Evolutionary conservation across 2,113 vertebrate species (phyloP), one percentile per base, ranked within the genome.

Genomic region (Zosterops borbonicus): DNA sequence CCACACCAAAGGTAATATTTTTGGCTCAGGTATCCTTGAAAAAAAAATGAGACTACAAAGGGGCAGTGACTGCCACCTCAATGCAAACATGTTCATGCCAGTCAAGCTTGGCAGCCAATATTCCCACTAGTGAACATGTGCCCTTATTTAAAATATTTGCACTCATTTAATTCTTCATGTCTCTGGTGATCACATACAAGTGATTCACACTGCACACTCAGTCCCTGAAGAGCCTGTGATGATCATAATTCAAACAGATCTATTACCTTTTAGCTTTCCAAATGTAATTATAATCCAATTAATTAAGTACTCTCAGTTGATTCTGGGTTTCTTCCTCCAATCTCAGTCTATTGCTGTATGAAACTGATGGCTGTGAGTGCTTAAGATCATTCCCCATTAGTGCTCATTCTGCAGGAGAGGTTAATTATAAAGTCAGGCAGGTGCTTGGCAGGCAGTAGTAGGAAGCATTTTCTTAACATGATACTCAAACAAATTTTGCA

Each of bases 231-330:
- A 93, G 90, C 60, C 41, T 16, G 58, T 17, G 83, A 92, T 95
- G 92, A 87, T 86, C 80, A 81, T 96, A 96, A 97, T 97, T 97
- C 94, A 96, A 95, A 79, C 59, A 90, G 91, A 96, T 92, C 95
- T 87, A 96, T 97, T 96, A 94, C 87, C 95, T 95, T 95, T 96
- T 94, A 94, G 83, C 83, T 96, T 89, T 89, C 84, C 77, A 94
- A 92, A 97, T 96, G 96, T 96, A 97, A 97, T 97, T 97, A 97
- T 95, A 97, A 96, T 90, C 87, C 93, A 97, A 95, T 97, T 97
- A 97, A 97, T 97, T 97, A 95, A 52, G 46, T 55, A 89, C 56
- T 96, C 89, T 97, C 86, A n/a, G 94, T 84, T 97, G 90, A 95
- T 96, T 94, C 81, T 90, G 74, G 25, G 55, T 95, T 87, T 95